Evolutionary conservation across 2,888 invertebrate genomes (phyloP).

Genomic region (Trilocha varians): DNA sequence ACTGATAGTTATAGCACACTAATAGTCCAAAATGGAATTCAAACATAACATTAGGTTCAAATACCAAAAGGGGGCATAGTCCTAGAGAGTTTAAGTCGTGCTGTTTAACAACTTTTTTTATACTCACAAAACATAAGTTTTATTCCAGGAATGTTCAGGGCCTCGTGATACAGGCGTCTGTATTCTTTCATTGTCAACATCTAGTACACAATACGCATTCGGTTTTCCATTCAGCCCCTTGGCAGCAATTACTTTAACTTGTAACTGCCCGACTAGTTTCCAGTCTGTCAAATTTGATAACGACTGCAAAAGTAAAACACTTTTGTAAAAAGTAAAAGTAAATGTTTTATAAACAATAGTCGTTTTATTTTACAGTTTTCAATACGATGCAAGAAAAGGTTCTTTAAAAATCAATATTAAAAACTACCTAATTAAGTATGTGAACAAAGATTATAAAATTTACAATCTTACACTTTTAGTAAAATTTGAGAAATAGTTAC

Average conservation of each 20-base stretch:
- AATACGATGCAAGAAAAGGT: too few species aligned
- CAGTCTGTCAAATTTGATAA: slow-evolving; percentile 26
- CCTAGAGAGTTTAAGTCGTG: too few species aligned
- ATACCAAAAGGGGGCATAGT: too few species aligned
- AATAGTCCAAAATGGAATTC: too few species aligned
- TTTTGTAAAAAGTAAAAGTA: too few species aligned
- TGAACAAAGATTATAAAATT: neutral
- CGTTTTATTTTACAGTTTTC: too few species aligned
- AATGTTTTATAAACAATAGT: too few species aligned
- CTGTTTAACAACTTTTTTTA: neutral
- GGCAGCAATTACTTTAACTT: slow-evolving; percentile 45
- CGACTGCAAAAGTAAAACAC: slow-evolving; percentile 28
- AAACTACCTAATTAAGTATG: too few species aligned
- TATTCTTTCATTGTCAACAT: slow-evolving; percentile 53
- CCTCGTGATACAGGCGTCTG: slow-evolving; percentile 37
- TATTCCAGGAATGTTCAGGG: slow-evolving; percentile 48
- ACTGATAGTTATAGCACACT: too few species aligned
- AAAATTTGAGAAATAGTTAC: slow-evolving; percentile 24
- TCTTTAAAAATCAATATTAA: too few species aligned
- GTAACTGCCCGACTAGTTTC: slow-evolving; percentile 44
- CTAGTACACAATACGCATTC: slow-evolving; percentile 47
- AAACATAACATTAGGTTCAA: too few species aligned
- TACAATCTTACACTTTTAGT: too few species aligned
- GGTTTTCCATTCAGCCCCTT: slow-evolving; percentile 43
- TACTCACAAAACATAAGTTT: slow-evolving; percentile 54